These are phyloP conservation scores for Cyclophora punctaria DNA, from an alignment of 2,888 invertebrate genomes.

Conservation along the genomic window DNA sequence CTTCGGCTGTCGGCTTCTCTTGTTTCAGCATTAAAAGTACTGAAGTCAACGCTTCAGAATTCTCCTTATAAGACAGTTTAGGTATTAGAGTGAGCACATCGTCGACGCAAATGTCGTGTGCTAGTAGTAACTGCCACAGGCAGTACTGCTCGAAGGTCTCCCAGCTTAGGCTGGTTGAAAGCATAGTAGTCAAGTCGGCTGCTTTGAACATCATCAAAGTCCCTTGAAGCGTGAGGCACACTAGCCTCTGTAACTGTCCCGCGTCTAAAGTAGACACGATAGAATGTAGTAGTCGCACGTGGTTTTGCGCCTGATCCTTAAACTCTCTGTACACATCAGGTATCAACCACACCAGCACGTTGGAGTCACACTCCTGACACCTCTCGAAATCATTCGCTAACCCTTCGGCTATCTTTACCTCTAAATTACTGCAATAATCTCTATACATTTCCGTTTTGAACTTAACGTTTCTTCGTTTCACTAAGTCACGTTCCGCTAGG, in stretches of 20 bases:
- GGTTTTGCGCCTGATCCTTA: constrained; percentile 89
- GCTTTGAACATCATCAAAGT: constrained; percentile 88
- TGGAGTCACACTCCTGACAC: constrained; percentile 92
- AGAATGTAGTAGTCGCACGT: constrained; percentile 89
- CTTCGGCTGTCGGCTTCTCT: constrained; percentile 90
- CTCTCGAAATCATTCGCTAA: constrained; percentile 88
- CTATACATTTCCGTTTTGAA: constrained; percentile 91
- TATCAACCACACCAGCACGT: constrained; percentile 92
- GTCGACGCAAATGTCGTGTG: constrained; percentile 95
- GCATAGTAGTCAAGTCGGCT: constrained; percentile 82
- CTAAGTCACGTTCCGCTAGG: constrained; percentile 61
- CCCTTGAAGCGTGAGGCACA: constrained; percentile 93
- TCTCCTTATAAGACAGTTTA: constrained; percentile 86
- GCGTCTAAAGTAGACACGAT: constrained; percentile 94
- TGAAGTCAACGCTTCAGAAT: constrained; percentile 94
- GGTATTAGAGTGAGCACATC: constrained; percentile 85
- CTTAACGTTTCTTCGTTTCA: constrained; percentile 74
- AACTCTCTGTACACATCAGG: constrained; percentile 95
- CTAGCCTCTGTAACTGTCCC: constrained; percentile 89
- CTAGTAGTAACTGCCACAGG: constrained; percentile 96
- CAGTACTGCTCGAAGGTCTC: constrained; percentile 98
- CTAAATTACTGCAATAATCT: constrained; percentile 88
- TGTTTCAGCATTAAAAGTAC: constrained; percentile 93
- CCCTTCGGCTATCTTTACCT: constrained; percentile 82
- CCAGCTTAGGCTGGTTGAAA: constrained; percentile 92